Conservation (phyloP, 1,140 invertebrate genomes). For the Forficula auricularia region DNA sequence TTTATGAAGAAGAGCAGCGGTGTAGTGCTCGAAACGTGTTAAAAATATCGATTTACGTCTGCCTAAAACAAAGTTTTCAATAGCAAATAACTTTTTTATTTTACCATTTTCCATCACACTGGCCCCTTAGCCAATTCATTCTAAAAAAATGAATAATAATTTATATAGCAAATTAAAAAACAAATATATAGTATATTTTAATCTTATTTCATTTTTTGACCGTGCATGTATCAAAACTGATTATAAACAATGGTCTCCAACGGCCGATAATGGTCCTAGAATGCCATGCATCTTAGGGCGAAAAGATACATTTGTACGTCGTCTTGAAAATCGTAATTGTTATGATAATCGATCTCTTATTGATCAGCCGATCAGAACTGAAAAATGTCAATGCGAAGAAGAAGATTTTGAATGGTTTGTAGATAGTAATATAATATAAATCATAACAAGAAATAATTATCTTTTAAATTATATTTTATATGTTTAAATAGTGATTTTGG, state of each 20-base stretch:
- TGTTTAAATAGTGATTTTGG: slow-evolving; percentile 35
- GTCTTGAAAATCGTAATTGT: slow-evolving; percentile 51
- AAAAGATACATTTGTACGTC: slow-evolving; percentile 52
- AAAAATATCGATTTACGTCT: too few species aligned
- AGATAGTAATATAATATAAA: slow-evolving; percentile 14
- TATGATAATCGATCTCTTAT: slow-evolving; percentile 57
- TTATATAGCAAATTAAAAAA: too few species aligned
- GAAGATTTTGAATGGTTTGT: slow-evolving; percentile 79
- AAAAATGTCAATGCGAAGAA: slow-evolving; percentile 57
- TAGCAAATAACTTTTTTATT: too few species aligned
- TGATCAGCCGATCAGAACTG: slow-evolving; percentile 42
- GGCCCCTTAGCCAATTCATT: too few species aligned
- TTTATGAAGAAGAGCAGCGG: too few species aligned
- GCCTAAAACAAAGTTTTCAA: too few species aligned
- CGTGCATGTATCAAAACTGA: slow-evolving; percentile 50
- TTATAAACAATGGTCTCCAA: slow-evolving; percentile 75
- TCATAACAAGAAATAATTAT: too few species aligned
- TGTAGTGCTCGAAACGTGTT: too few species aligned
- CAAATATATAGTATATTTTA: too few species aligned
- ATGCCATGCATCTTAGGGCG: slow-evolving; percentile 60
- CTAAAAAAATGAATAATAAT: too few species aligned
- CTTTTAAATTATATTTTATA: slow-evolving; percentile 2
- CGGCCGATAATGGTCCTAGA: slow-evolving; percentile 27
- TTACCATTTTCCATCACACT: too few species aligned
- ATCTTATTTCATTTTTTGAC: slow-evolving; percentile 18